A percentile compares a stretch with the other conserved stretches of the same genome.
phyloP scores from a whole-genome alignment of 2,797 vertebrate species.

The Poeciliopsis turneri region DNA sequence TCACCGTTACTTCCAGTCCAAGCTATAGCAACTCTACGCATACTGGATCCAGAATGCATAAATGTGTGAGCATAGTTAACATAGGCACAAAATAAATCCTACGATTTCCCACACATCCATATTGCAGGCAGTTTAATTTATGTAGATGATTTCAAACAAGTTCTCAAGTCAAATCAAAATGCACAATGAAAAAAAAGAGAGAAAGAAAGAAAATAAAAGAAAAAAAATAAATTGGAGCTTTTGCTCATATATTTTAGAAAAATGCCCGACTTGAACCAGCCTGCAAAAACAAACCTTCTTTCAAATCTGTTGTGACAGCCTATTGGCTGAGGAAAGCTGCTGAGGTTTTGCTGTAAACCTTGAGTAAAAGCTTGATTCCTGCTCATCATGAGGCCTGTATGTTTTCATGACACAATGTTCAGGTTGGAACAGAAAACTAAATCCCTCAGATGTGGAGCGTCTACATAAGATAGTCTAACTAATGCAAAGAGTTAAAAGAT shows the following conservation, averaged over 20 bases:
- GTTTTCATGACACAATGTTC: slow-evolving; percentile 31
- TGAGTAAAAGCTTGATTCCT: slow-evolving; percentile 43
- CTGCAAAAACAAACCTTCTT: slow-evolving; percentile 46
- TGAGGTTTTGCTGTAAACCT: slow-evolving; percentile 14
- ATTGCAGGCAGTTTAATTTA: neutral
- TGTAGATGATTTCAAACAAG: neutral
- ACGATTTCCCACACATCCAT: neutral
- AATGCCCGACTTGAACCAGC: slow-evolving; percentile 20
- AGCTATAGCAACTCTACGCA: neutral
- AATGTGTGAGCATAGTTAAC: neutral
- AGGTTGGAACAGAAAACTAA: neutral
- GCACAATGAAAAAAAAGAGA: neutral
- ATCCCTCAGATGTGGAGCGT: slow-evolving; percentile 10
- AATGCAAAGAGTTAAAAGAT: slow-evolving; percentile 1
- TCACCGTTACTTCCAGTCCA: neutral
- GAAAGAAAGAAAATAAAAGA: neutral
- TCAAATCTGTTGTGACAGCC: slow-evolving; percentile 55
- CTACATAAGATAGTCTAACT: slow-evolving; percentile 21
- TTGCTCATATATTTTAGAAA: slow-evolving; percentile 24
- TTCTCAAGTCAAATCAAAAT: neutral
- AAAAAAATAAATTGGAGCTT: neutral
- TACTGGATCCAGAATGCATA: no score
- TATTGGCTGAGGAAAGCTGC: slow-evolving; percentile 31
- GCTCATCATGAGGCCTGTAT: slow-evolving; percentile 21
- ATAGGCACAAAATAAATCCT: neutral